Base-by-base conservation (phyloP, 2,888 invertebrate genomes). In the Xiphydria camelus region DNA sequence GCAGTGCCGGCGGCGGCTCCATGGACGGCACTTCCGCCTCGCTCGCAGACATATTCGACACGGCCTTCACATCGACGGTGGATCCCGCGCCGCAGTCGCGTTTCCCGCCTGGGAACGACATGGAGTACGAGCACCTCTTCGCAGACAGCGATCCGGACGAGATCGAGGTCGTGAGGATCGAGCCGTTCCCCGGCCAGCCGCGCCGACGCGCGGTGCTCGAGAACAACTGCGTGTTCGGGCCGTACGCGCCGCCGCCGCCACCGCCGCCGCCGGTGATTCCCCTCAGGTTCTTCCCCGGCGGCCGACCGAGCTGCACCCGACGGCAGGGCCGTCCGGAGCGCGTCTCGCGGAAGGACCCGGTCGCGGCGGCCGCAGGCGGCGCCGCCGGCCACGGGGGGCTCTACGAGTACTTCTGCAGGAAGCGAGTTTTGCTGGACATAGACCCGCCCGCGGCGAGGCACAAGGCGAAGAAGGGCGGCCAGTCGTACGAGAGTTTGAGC, bases 61-160 rank as follows among this genome's bases (percentile, higher is more conserved):
- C 83, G 49, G 83, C 82, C 49, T 84, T 83, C 66, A 79, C 82
- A 51, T 82, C 84, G 48, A 78, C 81, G 45, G 78, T 79, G 35
- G 78, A 79, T 64, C 75, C 75, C 45, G 62, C 75, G 29, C 70
- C 73, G 0, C 75, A 73, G 49, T 51, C 68, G 35, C 67, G 73
- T 49, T 73, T 69, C 57, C 57, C 67, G 37, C 58, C 70, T 52
- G 75, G 79, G 78, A 83, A 82, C 58, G 82, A 83, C 64, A 83
- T 83, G 82, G 83, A 84, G 55, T 83, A 80, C 72, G 83, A 83
- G 51, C 81, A 82, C 53, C 73, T 85, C 46, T 84, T 84, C 75
- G 84, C 84, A 42, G 83, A 82, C 59, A 83, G 83, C 72, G 84
- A 83, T 68, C 82, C 82, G 57, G 84, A 84, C 57, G 79, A 83